Percentiles rank a stretch among this genome's conserved stretches.
Conservation (phyloP, 2,797 vertebrate genomes). For the Serranus cabrilla region DNA sequence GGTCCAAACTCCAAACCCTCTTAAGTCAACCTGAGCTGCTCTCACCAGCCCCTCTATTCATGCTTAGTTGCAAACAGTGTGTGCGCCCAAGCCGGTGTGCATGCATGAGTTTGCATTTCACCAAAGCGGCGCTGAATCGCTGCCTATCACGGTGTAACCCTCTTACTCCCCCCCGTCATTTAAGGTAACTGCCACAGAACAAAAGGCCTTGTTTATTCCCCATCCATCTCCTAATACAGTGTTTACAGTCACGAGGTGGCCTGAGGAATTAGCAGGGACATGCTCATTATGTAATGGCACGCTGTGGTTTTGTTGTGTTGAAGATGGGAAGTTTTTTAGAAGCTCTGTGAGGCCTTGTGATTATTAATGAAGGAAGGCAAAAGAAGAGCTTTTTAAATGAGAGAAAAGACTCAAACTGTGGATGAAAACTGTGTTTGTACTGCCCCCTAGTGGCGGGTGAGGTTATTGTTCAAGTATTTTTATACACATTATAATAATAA, state of each 20-base stretch:
- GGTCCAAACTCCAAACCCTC: conserved; percentile 80
- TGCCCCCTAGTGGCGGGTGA: conserved; percentile 66
- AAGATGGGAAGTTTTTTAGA: conserved; percentile 18
- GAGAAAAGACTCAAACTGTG: not conserved
- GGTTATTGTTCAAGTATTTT: too few relatives aligned
- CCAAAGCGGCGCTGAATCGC: conserved; percentile 44
- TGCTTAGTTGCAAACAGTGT: conserved; percentile 47
- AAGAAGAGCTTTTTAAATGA: conserved; percentile 28
- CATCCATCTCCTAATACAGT: conserved; percentile 54
- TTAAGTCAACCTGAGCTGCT: conserved; percentile 77
- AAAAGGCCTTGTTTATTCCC: conserved; percentile 69
- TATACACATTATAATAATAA: too few relatives aligned
- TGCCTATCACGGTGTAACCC: conserved; percentile 68
- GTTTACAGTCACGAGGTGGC: conserved; percentile 70
- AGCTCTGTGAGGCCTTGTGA: conserved; percentile 33
- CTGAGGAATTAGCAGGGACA: conserved; percentile 56
- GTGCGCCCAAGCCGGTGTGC: conserved; percentile 22
- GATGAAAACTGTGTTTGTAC: conserved; percentile 27
- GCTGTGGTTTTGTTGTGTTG: conserved; percentile 8
- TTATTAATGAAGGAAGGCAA: conserved; percentile 43
- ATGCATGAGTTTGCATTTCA: conserved; percentile 54
- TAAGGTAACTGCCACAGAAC: conserved; percentile 54
- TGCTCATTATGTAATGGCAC: conserved; percentile 52
- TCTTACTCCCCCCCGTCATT: conserved; percentile 61
- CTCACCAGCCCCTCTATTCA: conserved; percentile 60